A percentile compares a stretch with the other conserved stretches of the same genome.
Conservation (phyloP, 2,888 invertebrate genomes). For the Sphaerophoria taeniata region DNA sequence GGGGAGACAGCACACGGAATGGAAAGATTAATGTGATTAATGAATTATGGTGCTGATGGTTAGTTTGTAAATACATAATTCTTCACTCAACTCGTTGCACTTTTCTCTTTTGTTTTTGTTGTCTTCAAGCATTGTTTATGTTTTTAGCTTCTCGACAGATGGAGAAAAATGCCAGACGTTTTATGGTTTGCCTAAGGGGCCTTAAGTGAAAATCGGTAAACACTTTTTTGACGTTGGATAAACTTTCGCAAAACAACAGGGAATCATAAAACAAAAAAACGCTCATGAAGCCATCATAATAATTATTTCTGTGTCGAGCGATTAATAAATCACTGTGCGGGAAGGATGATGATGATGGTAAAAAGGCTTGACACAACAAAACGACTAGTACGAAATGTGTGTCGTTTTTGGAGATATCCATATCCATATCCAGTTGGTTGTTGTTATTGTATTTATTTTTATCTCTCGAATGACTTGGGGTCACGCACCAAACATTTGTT, state of each 20-base stretch:
- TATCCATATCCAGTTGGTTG: constrained; percentile 5
- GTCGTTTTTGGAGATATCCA: too few species aligned
- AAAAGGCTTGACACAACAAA: constrained; percentile 19
- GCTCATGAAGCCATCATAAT: constrained; percentile 1
- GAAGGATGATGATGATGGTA: constrained; percentile 5
- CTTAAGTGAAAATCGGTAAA: constrained; percentile 27
- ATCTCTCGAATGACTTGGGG: constrained; percentile 28
- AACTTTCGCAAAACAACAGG: constrained; percentile 6
- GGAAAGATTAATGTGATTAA: constrained; percentile 47
- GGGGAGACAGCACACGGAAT: background rate
- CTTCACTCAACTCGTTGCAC: constrained; percentile 42
- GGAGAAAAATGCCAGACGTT: constrained; percentile 23
- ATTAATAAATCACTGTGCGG: constrained; percentile 35
- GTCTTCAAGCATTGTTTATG: background rate
- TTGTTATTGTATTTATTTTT: constrained; percentile 21
- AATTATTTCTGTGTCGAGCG: constrained; percentile 35
- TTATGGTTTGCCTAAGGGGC: constrained; percentile 32
- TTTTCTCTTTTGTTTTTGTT: background rate
- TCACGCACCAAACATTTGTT: constrained; percentile 42
- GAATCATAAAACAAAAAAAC: background rate
- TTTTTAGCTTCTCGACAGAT: constrained; percentile 20
- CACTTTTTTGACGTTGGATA: constrained; percentile 1
- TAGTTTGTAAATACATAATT: constrained; percentile 20
- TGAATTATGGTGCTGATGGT: constrained; percentile 41
- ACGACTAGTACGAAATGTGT: background rate